These are phyloP conservation scores for Nymphalis polychloros DNA, from an alignment of 2,888 invertebrate species.

Conservation along the genomic window DNA sequence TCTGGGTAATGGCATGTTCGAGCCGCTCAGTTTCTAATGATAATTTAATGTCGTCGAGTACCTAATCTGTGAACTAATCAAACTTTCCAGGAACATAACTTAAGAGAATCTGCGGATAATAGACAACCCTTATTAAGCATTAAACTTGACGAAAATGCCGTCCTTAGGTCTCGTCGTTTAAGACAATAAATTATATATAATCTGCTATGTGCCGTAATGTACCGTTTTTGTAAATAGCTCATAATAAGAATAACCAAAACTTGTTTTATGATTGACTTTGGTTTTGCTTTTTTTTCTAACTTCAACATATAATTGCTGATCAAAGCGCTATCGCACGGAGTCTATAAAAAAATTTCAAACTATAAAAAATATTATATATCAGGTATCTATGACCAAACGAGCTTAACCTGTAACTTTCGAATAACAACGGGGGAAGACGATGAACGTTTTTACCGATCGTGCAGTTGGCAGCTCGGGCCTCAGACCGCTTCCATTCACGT, in stretches of 20 bases:
- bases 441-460: too few relatives aligned
- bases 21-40: slow-evolving; percentile 68
- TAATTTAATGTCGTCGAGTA: slow-evolving; percentile 70
- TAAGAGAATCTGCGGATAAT: slow-evolving; percentile 27
- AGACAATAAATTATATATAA: neutral
- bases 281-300: too few relatives aligned
- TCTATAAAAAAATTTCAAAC: too few relatives aligned
- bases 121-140: slow-evolving; percentile 32
- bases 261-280: neutral
- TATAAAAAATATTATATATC: too few relatives aligned
- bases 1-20: slow-evolving; percentile 64
- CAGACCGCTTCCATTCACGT: too few relatives aligned
- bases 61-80: slow-evolving; percentile 70
- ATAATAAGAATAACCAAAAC: neutral
- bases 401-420: too few relatives aligned
- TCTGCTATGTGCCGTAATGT: neutral
- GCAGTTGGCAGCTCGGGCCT: too few relatives aligned
- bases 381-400: too few relatives aligned
- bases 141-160: slow-evolving; percentile 25
- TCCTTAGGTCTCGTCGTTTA: slow-evolving; percentile 8
- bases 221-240: neutral
- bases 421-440: too few relatives aligned
- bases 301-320: too few relatives aligned
- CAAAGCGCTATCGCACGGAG: too few relatives aligned
- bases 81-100: slow-evolving; percentile 63